These are phyloP conservation scores for Calidris pugnax DNA, from an alignment of 2,113 vertebrate genomes.

Conservation along the genomic window DNA sequence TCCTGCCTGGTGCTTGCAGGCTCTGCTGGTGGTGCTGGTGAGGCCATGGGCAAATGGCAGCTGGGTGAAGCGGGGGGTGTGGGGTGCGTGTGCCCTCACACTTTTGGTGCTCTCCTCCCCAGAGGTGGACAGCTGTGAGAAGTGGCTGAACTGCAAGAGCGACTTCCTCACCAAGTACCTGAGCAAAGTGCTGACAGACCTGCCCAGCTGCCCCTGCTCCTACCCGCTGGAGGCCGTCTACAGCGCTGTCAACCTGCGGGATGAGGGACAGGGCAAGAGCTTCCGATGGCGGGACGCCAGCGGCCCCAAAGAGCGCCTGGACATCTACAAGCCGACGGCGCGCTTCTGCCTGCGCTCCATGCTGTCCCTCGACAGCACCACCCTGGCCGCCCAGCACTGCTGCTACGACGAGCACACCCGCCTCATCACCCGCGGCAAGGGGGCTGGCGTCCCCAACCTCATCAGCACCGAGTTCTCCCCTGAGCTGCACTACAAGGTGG, in stretches of 20 bases:
- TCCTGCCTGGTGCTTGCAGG: neutral
- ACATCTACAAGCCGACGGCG: slow-evolving; percentile 89
- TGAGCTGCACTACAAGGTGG: slow-evolving; percentile 92
- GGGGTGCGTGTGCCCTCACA: neutral
- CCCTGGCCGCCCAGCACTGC: slow-evolving; percentile 88
- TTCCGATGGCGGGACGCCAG: slow-evolving; percentile 91
- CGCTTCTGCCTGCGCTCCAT: slow-evolving; percentile 88
- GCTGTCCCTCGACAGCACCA: slow-evolving; percentile 82
- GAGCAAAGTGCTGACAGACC: slow-evolving; percentile 82
- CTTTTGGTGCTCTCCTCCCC: neutral
- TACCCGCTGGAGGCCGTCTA: slow-evolving; percentile 83
- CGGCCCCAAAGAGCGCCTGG: slow-evolving; percentile 84
- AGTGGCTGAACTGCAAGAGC: slow-evolving; percentile 93
- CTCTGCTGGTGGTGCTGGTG: neutral
- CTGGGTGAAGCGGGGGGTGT: neutral
- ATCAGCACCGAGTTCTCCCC: slow-evolving; percentile 91
- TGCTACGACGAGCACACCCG: slow-evolving; percentile 84
- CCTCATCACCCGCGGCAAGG: slow-evolving; percentile 90
- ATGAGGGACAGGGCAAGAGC: slow-evolving; percentile 75
- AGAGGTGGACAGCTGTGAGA: slow-evolving; percentile 94
- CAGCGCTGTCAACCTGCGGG: slow-evolving; percentile 80
- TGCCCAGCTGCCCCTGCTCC: slow-evolving; percentile 90
- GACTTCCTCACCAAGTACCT: slow-evolving; percentile 89
- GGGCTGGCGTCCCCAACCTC: slow-evolving; percentile 86
- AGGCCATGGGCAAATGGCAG: neutral